phyloP scores from a whole-genome alignment of 2,113 vertebrate genomes.

The Panthera uncia region DNA sequence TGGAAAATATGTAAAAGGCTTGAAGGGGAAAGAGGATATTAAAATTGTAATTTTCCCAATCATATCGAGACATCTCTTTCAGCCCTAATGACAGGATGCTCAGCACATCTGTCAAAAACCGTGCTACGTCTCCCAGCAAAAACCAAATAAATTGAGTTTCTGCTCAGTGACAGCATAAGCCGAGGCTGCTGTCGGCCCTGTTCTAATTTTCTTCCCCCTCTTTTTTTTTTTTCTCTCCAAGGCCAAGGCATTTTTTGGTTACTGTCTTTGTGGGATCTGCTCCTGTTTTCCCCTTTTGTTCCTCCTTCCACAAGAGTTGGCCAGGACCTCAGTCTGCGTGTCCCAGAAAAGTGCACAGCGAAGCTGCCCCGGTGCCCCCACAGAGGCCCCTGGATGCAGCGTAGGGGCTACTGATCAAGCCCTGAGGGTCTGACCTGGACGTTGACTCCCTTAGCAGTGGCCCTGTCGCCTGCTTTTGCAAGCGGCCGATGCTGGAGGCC shows the following conservation, averaged over 20 bases:
- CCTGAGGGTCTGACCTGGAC: background rate
- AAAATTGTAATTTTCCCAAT: conserved; percentile 82
- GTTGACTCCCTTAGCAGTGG: background rate
- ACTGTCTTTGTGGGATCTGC: background rate
- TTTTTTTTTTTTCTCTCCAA: background rate
- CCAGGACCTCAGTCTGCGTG: background rate
- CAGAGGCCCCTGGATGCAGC: accelerated
- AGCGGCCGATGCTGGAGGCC: background rate
- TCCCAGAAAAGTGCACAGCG: background rate
- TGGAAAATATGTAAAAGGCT: conserved; percentile 84
- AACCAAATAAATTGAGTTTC: conserved; percentile 73
- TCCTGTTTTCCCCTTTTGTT: background rate
- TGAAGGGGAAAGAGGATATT: conserved; percentile 78
- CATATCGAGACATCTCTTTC: conserved; percentile 73
- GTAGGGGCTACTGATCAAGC: background rate
- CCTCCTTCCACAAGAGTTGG: background rate
- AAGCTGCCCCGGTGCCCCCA: background rate
- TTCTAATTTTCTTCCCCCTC: background rate
- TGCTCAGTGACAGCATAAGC: conserved; percentile 60
- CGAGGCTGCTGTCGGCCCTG: background rate
- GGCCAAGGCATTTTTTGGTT: background rate
- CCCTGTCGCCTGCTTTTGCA: background rate
- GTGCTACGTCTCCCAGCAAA: conserved; percentile 80
- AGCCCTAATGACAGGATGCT: conserved; percentile 80
- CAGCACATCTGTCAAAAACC: conserved; percentile 82